A percentile compares a stretch with the other conserved stretches of the same genome.
Conservation (phyloP, 2,113 vertebrate genomes). For the Balaenoptera acutorostrata region DNA sequence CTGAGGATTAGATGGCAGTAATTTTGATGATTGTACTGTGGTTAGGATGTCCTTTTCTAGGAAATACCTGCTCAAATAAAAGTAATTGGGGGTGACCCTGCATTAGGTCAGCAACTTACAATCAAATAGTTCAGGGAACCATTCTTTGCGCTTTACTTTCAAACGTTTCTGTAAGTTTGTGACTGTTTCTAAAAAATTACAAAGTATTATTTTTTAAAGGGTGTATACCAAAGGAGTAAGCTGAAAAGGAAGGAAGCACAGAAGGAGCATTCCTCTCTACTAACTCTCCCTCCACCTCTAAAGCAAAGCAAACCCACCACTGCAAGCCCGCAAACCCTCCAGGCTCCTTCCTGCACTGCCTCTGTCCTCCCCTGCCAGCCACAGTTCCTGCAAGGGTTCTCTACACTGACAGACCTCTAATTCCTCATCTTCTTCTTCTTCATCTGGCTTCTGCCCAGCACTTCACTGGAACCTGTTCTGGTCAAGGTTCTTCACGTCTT, state of each 20-base stretch:
- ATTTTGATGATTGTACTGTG: neutral
- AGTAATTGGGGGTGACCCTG: neutral
- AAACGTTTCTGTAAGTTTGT: neutral
- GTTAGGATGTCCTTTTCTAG: neutral
- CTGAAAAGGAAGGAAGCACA: neutral
- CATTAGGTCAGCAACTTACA: neutral
- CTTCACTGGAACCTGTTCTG: neutral
- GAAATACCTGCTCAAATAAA: neutral
- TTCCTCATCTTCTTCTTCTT: neutral
- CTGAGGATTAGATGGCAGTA: neutral
- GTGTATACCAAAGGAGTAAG: neutral
- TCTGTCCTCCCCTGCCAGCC: fast-evolving
- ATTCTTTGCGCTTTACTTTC: neutral
- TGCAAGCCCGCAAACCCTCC: neutral
- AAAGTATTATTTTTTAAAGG: neutral
- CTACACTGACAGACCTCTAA: neutral
- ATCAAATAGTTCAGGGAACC: neutral
- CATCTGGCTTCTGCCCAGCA: neutral
- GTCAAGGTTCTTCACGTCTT: neutral
- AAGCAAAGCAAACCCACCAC: fast-evolving
- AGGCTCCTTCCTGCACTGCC: too few relatives aligned
- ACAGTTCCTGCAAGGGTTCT: neutral
- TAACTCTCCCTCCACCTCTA: neutral
- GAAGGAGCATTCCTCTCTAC: neutral
- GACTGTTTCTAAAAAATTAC: neutral